Evolutionary conservation across 2,797 vertebrate genomes (phyloP), one percentile per base, ranked within the genome.

Genomic region (Galaxias olidus): DNA sequence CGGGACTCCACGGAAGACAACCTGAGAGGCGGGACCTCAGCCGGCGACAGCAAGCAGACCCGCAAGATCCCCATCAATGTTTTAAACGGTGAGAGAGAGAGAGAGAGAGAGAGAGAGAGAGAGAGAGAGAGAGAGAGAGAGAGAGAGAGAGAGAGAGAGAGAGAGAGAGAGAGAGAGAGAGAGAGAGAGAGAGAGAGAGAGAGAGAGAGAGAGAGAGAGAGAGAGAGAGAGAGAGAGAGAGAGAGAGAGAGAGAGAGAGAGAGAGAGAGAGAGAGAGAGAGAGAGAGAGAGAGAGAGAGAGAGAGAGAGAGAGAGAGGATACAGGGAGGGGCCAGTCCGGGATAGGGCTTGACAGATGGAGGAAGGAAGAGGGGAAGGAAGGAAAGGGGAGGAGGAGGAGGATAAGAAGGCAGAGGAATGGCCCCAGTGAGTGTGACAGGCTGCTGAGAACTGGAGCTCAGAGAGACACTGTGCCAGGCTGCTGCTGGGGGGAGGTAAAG

Each of bases 1-100:
- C 92, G 91, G 65, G 96, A 96, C 19, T 93, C 90, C 0, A 90
- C 90, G 0, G 95, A 96, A 54, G 95, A 96, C 75, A 87, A 87
- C n/a, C 86, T 81, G 13, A 94, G 92, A 76, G 87, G 79, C 53
- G 83, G 91, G 8, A 57, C 83, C 78, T 76, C 76, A 6, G 88
- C 85, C 56, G 88, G 71, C 0, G 94, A 96, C 63, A 84, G 88
- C 85, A 97, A 93, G 84, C 89, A 93, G 80, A 77, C 85, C 48
- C 93, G 87, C 49, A 93, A 93, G 84, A 74, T 82, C 66, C 84
- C 78, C 5, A 93, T 91, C 79, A 91, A 86, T 83, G 88, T 91
- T 87, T 87, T 90, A 86, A 94, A 94, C 8, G 93, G 95, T 91
- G 61, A 62, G 66, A 60, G 65, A 81, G 43, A 65, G 48, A 66